Base-by-base conservation (phyloP, 2,888 invertebrate species). In the Cheilosia impressa region DNA sequence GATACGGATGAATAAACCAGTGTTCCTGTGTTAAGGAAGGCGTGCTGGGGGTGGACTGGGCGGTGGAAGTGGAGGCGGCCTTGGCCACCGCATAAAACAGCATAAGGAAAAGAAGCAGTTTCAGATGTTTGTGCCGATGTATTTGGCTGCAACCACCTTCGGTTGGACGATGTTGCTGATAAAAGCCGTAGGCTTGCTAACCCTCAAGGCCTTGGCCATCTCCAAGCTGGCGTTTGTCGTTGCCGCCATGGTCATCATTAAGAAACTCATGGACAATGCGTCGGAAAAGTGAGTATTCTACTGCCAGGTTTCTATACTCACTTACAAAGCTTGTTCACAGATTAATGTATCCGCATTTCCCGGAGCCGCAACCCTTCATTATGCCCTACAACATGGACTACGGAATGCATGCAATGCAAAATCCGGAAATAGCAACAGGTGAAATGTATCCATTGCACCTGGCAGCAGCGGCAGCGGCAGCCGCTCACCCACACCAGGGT, bases 191-290 rank as follows among this genome's bases (percentile, higher is more conserved):
- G 94, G 94, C 0, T 90, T 94, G 9, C 91, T 96, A 3, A 95
- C 95, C 0, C 88, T 96, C 9, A 96, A 96, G 90, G 95, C 96
- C 0, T 93, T 96, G 87, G 90, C 95, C n/a, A 93, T 95, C 57
- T 95, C 95, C 63, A 96, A 96, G 89, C 89, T 95, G 83, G 96
- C 96, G 0, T 91, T 96, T 13, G 88, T 95, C n/a, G 93, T 95
- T 13, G 94, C 96, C 0, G 92, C 93, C 0, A 93, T 94, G 87
- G 93, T 96, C 90, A 93, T 94, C 4, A 90, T 93, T 84, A 95
- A 94, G 90, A 94, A 93, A 89, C 90, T 95, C 13, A 94, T 95
- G 90, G 95, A 95, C 81, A 93, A 93, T 63, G 94, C 92, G 5
- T 88, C 90, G n/a, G 92, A 92, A 87, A 92, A 92, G 93, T 92